Conservation (phyloP, 1,140 invertebrate species). For the Drosophila chauvacae region DNA sequence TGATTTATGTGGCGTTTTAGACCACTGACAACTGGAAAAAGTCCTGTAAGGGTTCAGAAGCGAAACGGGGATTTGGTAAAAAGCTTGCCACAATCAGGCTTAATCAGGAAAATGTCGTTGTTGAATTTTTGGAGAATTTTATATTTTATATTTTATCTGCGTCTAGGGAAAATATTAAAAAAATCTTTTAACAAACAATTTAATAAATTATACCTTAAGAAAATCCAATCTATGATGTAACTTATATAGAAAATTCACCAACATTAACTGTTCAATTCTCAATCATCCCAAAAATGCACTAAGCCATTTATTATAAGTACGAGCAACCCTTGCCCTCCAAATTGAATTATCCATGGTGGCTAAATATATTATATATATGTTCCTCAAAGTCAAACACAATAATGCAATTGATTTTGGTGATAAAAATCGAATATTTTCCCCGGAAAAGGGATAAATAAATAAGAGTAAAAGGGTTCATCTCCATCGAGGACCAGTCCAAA, state of each 20-base stretch:
- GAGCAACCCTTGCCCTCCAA: slow-evolving; percentile 41
- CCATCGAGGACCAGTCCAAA: slow-evolving; percentile 38
- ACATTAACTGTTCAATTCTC: not conserved
- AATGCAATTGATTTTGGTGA: slow-evolving; percentile 82
- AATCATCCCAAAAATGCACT: slow-evolving; percentile 9
- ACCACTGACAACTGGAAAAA: slow-evolving; percentile 57
- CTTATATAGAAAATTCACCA: not conserved
- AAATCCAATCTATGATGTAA: not conserved
- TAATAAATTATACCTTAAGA: not conserved
- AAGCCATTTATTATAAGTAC: slow-evolving; percentile 11
- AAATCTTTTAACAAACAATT: not conserved
- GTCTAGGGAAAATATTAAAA: not conserved
- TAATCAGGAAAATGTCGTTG: slow-evolving; percentile 45
- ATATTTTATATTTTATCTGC: no score
- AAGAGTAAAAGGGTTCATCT: slow-evolving; percentile 62
- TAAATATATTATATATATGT: slow-evolving; percentile 47
- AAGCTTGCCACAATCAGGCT: slow-evolving; percentile 49
- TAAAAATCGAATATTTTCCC: slow-evolving; percentile 79
- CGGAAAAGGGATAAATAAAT: slow-evolving; percentile 43
- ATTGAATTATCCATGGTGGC: slow-evolving; percentile 76
- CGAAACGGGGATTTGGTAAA: not conserved
- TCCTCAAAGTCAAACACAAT: slow-evolving; percentile 65
- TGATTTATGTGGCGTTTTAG: slow-evolving; percentile 78
- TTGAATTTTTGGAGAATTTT: not conserved
- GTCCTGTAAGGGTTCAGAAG: not conserved